Conservation (phyloP, 2,888 invertebrate species). For the Cephus rjabovi region DNA sequence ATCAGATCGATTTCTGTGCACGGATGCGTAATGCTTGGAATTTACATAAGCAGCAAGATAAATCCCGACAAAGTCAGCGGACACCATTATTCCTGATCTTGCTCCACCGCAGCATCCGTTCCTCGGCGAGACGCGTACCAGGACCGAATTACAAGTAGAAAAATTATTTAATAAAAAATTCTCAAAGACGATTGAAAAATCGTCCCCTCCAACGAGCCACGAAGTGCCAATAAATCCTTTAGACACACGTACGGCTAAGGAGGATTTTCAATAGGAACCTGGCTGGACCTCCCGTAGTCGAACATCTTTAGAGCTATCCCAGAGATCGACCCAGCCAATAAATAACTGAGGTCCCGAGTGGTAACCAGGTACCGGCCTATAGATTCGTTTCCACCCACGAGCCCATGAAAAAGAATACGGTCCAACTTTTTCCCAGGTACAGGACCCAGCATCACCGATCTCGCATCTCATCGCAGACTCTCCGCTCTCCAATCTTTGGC, state of each 20-base stretch:
- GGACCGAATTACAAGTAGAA: background rate
- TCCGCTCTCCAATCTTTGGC: background rate
- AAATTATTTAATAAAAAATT: too few relatives aligned
- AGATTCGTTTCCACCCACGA: background rate
- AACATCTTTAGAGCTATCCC: background rate
- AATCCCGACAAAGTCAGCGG: background rate
- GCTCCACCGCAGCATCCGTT: background rate
- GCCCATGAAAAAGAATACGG: background rate
- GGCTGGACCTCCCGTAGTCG: background rate
- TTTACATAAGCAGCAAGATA: background rate
- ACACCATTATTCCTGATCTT: background rate
- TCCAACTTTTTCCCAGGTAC: background rate
- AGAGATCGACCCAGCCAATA: background rate
- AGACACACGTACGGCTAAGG: background rate
- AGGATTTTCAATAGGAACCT: background rate
- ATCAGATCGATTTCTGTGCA: too few relatives aligned
- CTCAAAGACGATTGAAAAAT: too few relatives aligned
- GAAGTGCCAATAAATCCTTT: background rate
- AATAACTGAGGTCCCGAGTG: background rate
- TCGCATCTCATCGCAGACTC: background rate
- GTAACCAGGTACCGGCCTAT: background rate
- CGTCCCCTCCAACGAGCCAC: background rate
- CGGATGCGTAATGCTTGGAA: background rate
- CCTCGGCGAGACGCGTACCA: background rate
- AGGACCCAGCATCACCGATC: background rate